phyloP scores from a whole-genome alignment of 92 coral and sea anemone species.

The Porites cylindrica region DNA sequence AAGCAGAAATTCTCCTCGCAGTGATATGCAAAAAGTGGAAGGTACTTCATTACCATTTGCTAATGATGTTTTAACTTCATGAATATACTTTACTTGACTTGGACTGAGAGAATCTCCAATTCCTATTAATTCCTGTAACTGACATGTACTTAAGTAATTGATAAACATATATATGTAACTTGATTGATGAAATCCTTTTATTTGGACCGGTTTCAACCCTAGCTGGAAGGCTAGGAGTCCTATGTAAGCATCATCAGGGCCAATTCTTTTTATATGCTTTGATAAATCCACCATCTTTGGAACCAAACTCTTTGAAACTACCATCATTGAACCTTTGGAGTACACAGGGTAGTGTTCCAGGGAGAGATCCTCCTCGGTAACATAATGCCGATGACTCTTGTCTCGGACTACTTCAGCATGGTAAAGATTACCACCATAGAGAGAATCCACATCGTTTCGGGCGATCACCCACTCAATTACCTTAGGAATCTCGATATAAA shows the following conservation, averaged over 20 bases:
- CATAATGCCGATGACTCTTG: conserved; percentile 78
- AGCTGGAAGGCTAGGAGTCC: conserved; percentile 72
- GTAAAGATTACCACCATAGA: conserved; percentile 85
- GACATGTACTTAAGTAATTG: conserved; percentile 68
- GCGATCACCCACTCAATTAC: conserved; percentile 74
- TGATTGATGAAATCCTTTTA: conserved; percentile 72
- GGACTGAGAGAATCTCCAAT: conserved; percentile 84
- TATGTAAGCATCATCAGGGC: conserved; percentile 85
- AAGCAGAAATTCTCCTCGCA: conserved; percentile 3
- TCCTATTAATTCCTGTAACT: conserved; percentile 71
- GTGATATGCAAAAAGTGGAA: conserved; percentile 35
- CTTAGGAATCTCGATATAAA: conserved; percentile 81
- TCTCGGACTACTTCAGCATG: conserved; percentile 72
- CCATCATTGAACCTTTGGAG: conserved; percentile 85
- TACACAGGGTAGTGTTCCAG: conserved; percentile 73
- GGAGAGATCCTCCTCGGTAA: conserved; percentile 59
- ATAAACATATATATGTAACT: conserved; percentile 39
- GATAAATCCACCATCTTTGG: conserved; percentile 74
- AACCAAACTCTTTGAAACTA: conserved; percentile 76
- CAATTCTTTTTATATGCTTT: conserved; percentile 58
- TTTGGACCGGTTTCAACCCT: conserved; percentile 55
- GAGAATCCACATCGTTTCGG: conserved; percentile 27
- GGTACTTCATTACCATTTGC: background rate
- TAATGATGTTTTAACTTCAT: conserved; percentile 39
- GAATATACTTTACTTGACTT: conserved; percentile 70